Evolutionary conservation across 2,888 invertebrate genomes (phyloP).

Genomic region (Apotomis capreana): DNA sequence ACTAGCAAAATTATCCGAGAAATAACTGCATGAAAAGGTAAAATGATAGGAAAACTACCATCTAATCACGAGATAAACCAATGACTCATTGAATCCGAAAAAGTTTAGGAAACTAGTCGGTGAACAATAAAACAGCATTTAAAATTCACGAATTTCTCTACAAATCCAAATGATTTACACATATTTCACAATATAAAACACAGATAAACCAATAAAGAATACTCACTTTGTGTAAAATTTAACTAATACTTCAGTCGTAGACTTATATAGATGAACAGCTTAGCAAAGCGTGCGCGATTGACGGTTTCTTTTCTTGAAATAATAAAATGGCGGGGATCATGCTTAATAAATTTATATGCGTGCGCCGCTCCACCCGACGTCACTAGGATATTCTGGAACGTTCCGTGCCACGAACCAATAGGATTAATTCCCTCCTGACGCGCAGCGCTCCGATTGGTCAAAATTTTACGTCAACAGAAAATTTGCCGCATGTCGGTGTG

Average conservation of each 20-base stretch:
- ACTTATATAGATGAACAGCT: slow-evolving; percentile 70
- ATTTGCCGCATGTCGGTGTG: slow-evolving; percentile 32
- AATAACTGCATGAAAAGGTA: not conserved
- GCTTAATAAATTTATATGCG: slow-evolving; percentile 59
- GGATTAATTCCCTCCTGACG: slow-evolving; percentile 47
- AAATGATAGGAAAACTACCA: not conserved
- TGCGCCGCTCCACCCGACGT: slow-evolving; percentile 65
- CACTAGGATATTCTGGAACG: slow-evolving; percentile 76
- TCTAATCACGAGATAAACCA: slow-evolving; percentile 2
- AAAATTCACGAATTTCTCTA: slow-evolving; percentile 6
- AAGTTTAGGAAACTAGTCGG: not conserved
- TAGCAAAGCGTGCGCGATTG: slow-evolving; percentile 79
- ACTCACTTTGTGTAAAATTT: slow-evolving; percentile 68
- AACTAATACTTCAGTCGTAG: slow-evolving; percentile 61
- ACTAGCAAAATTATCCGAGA: not conserved
- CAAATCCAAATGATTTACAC: slow-evolving; percentile 12
- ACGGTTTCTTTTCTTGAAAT: slow-evolving; percentile 76
- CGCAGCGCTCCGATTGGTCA: slow-evolving; percentile 62
- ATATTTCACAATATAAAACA: slow-evolving; percentile 26
- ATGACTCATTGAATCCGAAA: not conserved
- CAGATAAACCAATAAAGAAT: slow-evolving; percentile 36
- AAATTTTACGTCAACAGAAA: slow-evolving; percentile 44
- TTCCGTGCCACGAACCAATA: slow-evolving; percentile 68
- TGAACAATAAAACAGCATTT: not conserved
- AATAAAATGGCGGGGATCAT: slow-evolving; percentile 68